These are phyloP conservation scores for Loxodonta africana DNA, from an alignment of 2,113 vertebrate genomes.

Conservation along the genomic window DNA sequence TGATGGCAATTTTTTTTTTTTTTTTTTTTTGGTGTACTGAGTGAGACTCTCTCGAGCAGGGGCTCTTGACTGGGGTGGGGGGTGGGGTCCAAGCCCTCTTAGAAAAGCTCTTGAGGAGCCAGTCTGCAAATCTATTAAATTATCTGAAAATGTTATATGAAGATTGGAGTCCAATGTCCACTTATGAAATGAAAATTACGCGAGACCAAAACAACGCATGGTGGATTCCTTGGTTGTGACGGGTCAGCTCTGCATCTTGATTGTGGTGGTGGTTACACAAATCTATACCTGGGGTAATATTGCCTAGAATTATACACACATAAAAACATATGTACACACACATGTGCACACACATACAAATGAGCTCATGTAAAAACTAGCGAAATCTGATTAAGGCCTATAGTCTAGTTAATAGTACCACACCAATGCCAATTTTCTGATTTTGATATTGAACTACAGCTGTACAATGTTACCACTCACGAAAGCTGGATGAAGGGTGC, in stretches of 20 bases:
- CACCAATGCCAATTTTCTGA: not conserved
- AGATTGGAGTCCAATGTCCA: not conserved
- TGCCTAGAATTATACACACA: not conserved
- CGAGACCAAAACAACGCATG: not conserved
- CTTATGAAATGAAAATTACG: not conserved
- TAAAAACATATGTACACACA: not conserved
- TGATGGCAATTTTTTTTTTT: too few relatives aligned
- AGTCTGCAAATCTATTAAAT: not conserved
- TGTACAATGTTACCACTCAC: not conserved
- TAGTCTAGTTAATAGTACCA: too few relatives aligned
- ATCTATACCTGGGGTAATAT: not conserved
- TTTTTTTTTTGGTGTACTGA: too few relatives aligned
- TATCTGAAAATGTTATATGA: conserved; percentile 7
- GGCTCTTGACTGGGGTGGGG: not conserved
- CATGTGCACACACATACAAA: not conserved
- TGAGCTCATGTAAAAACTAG: not conserved
- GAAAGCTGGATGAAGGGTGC: not conserved
- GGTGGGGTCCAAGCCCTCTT: not conserved
- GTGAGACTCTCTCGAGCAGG: not conserved
- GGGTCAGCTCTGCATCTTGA: not conserved
- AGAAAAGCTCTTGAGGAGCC: not conserved
- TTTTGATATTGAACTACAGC: not conserved
- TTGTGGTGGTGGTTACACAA: not conserved
- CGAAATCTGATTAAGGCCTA: too few relatives aligned
- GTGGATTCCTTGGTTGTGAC: not conserved